Conservation (phyloP, 2,888 invertebrate species). For the Pollenia labialis region DNA sequence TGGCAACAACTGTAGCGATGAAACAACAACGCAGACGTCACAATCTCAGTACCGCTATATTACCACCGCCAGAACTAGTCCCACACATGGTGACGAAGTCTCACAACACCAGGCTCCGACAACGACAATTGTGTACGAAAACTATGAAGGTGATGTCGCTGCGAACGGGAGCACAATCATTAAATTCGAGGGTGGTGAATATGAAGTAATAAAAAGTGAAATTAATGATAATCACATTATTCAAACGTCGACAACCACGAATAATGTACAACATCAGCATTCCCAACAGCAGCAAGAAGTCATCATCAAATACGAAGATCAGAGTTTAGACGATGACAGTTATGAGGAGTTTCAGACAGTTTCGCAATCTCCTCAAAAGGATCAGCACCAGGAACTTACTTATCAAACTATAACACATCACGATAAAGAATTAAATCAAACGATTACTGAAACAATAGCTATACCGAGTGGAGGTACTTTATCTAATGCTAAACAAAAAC, state of each 20-base stretch:
- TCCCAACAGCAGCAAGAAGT: conserved; percentile 63
- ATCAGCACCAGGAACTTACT: conserved; percentile 72
- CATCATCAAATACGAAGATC: conserved; percentile 68
- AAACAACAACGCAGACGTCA: conserved; percentile 50
- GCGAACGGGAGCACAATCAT: conserved; percentile 73
- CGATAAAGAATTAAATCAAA: conserved; percentile 73
- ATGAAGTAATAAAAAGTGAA: conserved; percentile 72
- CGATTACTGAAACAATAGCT: conserved; percentile 73
- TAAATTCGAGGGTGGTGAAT: conserved; percentile 74
- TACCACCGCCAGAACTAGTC: conserved; percentile 76
- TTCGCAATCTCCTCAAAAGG: conserved; percentile 74
- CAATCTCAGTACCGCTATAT: conserved; percentile 81
- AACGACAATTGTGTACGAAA: conserved; percentile 81
- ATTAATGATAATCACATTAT: conserved; percentile 65
- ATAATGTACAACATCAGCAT: conserved; percentile 45
- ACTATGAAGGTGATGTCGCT: conserved; percentile 78
- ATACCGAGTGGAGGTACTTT: conserved; percentile 65
- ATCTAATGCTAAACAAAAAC: conserved; percentile 79
- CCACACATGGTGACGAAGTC: conserved; percentile 75
- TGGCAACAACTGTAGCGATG: conserved; percentile 39
- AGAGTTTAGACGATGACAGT: conserved; percentile 75
- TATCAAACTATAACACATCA: conserved; percentile 77
- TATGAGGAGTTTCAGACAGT: conserved; percentile 79
- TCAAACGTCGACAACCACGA: conserved; percentile 51
- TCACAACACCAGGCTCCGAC: conserved; percentile 79